Evolutionary conservation across 2,797 vertebrate genomes (phyloP).

Genomic region (Gallirallus australis): DNA sequence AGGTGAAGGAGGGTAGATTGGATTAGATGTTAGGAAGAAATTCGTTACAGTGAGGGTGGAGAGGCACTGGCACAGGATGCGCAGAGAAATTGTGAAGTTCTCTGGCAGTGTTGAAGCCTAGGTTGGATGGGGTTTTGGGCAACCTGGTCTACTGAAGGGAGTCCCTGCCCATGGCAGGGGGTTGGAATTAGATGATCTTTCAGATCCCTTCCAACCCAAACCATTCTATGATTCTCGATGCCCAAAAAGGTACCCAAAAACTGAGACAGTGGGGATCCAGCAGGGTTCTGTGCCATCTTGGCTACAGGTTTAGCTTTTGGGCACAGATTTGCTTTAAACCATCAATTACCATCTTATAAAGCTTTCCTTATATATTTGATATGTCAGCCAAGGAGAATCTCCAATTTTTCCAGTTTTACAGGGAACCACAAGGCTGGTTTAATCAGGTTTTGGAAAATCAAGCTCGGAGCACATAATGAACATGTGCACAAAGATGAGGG

Average conservation of each 20-base stretch:
- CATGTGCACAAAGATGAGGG: not conserved
- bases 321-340: not conserved
- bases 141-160: not conserved
- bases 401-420: not conserved
- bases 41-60: not conserved
- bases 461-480: not conserved
- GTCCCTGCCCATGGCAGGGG: not conserved
- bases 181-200: not conserved
- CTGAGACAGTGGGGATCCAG: not conserved
- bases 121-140: not conserved
- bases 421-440: not conserved
- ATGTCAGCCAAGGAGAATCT: not conserved
- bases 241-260: not conserved
- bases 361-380: not conserved
- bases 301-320: not conserved
- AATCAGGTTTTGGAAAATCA: not conserved
- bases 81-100: not conserved
- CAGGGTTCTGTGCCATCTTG: not conserved
- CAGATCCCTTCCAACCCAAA: not conserved
- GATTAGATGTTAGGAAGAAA: not conserved
- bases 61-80: not conserved
- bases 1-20: not conserved
- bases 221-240: not conserved
- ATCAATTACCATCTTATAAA: not conserved
- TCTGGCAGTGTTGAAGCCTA: not conserved